Percentiles rank a stretch among this genome's conserved stretches.
phyloP scores from a whole-genome alignment of 1,140 invertebrate genomes.

The Drosophila ficusphila region DNA sequence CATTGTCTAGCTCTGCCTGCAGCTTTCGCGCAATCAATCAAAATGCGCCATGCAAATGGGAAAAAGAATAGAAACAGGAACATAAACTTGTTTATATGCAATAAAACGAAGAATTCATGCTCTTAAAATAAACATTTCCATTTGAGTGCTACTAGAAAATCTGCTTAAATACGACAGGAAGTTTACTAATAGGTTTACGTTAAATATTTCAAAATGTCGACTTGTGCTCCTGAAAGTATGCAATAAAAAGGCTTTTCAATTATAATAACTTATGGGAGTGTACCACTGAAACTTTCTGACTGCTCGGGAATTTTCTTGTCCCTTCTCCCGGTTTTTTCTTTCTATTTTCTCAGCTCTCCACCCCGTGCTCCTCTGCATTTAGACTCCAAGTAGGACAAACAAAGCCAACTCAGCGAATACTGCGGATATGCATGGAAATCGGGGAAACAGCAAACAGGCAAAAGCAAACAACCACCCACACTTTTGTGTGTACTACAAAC shows the following conservation, averaged over 20 bases:
- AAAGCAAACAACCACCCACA: conserved; percentile 32
- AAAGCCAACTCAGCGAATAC: conserved; percentile 54
- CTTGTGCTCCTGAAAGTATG: conserved; percentile 33
- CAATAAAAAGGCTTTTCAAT: background rate
- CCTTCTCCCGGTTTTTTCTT: background rate
- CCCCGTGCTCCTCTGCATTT: background rate
- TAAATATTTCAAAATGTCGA: too few relatives aligned
- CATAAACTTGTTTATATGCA: background rate
- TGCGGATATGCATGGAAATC: conserved; percentile 64
- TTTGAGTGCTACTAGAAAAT: background rate
- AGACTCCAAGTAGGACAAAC: conserved; percentile 22
- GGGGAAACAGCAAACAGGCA: conserved; percentile 48
- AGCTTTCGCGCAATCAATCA: conserved; percentile 71
- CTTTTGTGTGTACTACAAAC: conserved; percentile 7
- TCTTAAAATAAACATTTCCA: background rate
- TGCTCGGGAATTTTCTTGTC: background rate
- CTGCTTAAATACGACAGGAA: too few relatives aligned
- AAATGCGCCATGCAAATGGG: conserved; percentile 48
- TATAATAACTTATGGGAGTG: background rate
- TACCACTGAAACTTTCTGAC: background rate
- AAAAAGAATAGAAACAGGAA: conserved; percentile 21
- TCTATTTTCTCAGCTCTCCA: background rate
- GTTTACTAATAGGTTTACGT: too few relatives aligned
- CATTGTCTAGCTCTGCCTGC: conserved; percentile 59
- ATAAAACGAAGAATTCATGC: conserved; percentile 12